Conservation (phyloP, 1,140 invertebrate species). For the Conus ventricosus region DNA sequence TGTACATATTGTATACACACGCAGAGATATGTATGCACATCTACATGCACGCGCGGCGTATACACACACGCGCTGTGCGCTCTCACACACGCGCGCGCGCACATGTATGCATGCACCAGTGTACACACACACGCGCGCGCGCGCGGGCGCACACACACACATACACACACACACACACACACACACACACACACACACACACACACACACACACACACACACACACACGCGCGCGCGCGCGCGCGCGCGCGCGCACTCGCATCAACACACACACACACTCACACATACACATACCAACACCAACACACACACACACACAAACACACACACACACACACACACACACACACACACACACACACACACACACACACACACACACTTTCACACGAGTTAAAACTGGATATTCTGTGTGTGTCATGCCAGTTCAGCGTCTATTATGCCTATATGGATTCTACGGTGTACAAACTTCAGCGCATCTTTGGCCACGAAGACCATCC, state of each 20-base stretch:
- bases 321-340: neutral
- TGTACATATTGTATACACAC: too few relatives aligned
- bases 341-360: slow-evolving; percentile 18
- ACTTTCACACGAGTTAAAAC: neutral
- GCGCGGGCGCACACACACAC: neutral
- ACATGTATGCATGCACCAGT: neutral
- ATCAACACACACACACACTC: neutral
- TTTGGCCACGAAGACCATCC: neutral
- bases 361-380: slow-evolving; percentile 15
- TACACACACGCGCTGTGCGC: too few relatives aligned
- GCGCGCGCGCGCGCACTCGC: neutral
- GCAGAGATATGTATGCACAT: too few relatives aligned
- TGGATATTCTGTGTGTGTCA: neutral
- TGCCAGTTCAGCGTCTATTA: neutral
- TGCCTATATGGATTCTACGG: neutral
- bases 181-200: slow-evolving; percentile 18
- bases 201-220: slow-evolving; percentile 1
- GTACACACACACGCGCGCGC: neutral
- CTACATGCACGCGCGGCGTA: too few relatives aligned
- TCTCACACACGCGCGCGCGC: too few relatives aligned
- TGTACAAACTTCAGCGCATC: neutral
- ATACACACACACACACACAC: neutral
- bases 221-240: neutral
- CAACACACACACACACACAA: neutral
- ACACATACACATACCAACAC: neutral